These are phyloP conservation scores for Mnemiopsis leidyi DNA, from an alignment of 37 sponge, comb jelly and placozoan genomes.

Conservation along the genomic window DNA sequence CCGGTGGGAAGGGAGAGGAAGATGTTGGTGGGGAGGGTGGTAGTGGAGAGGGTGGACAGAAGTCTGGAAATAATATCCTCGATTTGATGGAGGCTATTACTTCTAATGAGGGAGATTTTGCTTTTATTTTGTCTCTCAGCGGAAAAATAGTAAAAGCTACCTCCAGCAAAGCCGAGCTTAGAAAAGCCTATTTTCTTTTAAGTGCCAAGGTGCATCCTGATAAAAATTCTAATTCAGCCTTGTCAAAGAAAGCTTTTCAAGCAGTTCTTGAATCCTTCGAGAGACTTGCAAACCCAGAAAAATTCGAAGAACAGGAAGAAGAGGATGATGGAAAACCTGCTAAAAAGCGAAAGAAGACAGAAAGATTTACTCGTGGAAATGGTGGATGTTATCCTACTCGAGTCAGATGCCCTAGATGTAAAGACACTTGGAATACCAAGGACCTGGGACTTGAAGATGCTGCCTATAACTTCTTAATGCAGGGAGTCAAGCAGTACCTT, in stretches of 20 bases:
- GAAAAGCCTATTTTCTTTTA: conserved; percentile 41
- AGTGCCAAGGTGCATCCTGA: conserved; percentile 58
- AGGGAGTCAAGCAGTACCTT: conserved; percentile 50
- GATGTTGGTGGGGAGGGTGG: neutral
- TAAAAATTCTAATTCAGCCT: conserved; percentile 33
- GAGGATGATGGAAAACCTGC: conserved; percentile 7
- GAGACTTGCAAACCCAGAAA: conserved; percentile 48
- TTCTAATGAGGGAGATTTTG: conserved; percentile 58
- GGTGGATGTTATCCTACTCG: neutral
- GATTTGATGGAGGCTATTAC: conserved; percentile 36
- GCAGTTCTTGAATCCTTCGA: conserved; percentile 58
- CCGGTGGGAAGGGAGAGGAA: neutral
- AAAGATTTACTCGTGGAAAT: conserved; percentile 55
- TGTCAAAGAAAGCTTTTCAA: conserved; percentile 38
- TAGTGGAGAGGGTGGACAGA: neutral
- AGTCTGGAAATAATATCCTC: neutral
- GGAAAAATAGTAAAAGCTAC: conserved; percentile 49
- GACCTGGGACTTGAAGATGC: conserved; percentile 39
- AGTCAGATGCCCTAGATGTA: conserved; percentile 27
- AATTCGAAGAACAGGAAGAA: conserved; percentile 40
- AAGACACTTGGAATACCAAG: conserved; percentile 29
- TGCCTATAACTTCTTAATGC: conserved; percentile 55
- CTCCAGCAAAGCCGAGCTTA: conserved; percentile 40
- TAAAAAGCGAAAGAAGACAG: conserved; percentile 42
- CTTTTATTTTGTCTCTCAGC: conserved; percentile 48